A percentile compares a stretch with the other conserved stretches of the same genome.
Conservation (phyloP, 1,140 invertebrate genomes). For the Ostrea denselamellosa region DNA sequence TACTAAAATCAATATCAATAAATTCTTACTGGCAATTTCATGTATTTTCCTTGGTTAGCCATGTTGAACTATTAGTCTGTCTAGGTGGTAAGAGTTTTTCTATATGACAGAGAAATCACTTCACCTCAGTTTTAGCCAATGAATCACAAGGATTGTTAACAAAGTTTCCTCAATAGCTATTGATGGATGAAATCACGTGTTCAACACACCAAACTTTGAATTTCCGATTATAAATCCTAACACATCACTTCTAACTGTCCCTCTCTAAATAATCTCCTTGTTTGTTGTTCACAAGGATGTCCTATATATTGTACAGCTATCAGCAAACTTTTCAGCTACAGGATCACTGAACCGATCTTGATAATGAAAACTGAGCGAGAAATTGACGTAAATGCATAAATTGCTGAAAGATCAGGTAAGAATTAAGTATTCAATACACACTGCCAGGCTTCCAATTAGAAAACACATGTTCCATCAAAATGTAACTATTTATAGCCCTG, state of each 20-base stretch:
- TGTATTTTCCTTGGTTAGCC: constrained; percentile 32
- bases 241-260: background rate
- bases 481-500: background rate
- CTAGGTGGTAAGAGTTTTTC: background rate
- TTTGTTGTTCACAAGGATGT: background rate
- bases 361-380: background rate
- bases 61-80: background rate
- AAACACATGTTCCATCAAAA: constrained; percentile 39
- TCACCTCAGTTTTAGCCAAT: background rate
- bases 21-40: constrained; percentile 9
- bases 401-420: background rate
- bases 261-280: background rate
- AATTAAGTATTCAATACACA: constrained; percentile 34
- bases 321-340: background rate
- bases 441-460: constrained; percentile 7
- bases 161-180: background rate
- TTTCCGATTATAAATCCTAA: constrained; percentile 20
- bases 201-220: background rate
- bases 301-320: constrained; percentile 12
- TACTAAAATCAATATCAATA: background rate
- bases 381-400: background rate
- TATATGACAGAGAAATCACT: background rate
- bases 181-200: constrained; percentile 24
- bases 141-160: background rate
- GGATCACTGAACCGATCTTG: background rate